Evolutionary conservation across 2,113 vertebrate genomes (phyloP), one percentile per base, ranked within the genome.

Genomic region (Albula goreensis): DNA sequence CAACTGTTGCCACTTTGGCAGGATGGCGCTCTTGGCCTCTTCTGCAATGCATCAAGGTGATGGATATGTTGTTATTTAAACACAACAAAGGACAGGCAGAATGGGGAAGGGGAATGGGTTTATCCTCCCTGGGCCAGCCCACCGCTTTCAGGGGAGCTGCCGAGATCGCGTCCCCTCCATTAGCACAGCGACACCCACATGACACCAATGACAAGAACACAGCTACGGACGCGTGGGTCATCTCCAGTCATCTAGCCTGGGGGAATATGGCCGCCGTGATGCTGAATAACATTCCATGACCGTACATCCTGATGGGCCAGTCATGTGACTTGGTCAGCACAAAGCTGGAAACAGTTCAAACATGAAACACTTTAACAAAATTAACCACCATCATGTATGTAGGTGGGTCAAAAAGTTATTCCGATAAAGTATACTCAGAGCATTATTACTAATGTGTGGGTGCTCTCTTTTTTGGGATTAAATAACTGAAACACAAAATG

Each of bases 61-160:
- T 86, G 87, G 89, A 90, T 88, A 51, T 82, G 89, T 88, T 88
- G 88, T 90, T 90, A 88, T 88, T 89, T 89, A 88, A 82, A 88
- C 31, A 87, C 87, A 91, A 91, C 89, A 89, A 85, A 89, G 88
- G 82, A 93, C 70, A 85, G 81, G 85, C 86, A 63, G 83, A 87
- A 84, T 41, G 31, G 31, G 31, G 31, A 86, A 86, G 84, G 53
- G 89, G 88, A 70, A 87, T 82, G 80, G 85, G 83, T 88, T 88
- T 85, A 87, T 88, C 89, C 86, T 86, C 82, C 50, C 52, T 19
- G 79, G 31, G 85, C 82, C 86, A 79, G 79, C 82, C 51, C 78
- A 88, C 88, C 79, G 81, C 86, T 90, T 70, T 85, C 31, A 81
- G 83, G 87, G 82, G 80, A 89, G 90, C 88, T 90, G 88, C 86